Percentiles rank a stretch among this genome's conserved stretches.
phyloP scores from a whole-genome alignment of 2,113 vertebrate species.

The Xenotilapia longispinis region DNA sequence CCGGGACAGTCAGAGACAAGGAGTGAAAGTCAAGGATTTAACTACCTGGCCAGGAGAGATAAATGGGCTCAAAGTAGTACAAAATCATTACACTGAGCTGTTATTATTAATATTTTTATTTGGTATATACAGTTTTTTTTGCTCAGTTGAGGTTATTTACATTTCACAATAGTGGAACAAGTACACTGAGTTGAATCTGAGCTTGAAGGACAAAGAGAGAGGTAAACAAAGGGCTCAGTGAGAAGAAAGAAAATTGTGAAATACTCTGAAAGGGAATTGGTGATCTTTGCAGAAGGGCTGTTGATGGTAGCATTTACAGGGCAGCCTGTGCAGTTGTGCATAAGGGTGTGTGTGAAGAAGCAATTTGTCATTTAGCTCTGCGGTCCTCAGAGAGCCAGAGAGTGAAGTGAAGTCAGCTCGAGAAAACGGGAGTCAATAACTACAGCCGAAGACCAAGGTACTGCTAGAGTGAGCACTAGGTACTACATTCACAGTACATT shows the following conservation, averaged over 20 bases:
- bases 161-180: not conserved
- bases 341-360: conserved; percentile 31
- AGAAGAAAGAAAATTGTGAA: not conserved
- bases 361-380: conserved; percentile 53
- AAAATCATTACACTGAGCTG: not conserved
- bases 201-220: not conserved
- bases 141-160: not conserved
- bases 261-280: not conserved
- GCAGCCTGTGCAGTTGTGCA: conserved; percentile 13
- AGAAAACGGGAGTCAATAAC: conserved; percentile 43
- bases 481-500: not conserved
- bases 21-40: not conserved
- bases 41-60: not conserved
- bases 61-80: not conserved
- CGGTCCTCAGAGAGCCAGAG: conserved; percentile 29
- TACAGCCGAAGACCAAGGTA: not conserved
- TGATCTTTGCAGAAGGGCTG: not conserved
- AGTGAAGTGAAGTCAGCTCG: conserved; percentile 18
- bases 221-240: not conserved
- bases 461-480: conserved; percentile 26
- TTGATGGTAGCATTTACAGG: not conserved
- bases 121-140: not conserved
- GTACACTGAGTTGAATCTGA: not conserved
- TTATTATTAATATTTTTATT: not conserved
- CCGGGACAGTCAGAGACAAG: not conserved